These are phyloP conservation scores for Telmatochromis sp. DNA, from an alignment of 2,113 vertebrate species.

Conservation along the genomic window DNA sequence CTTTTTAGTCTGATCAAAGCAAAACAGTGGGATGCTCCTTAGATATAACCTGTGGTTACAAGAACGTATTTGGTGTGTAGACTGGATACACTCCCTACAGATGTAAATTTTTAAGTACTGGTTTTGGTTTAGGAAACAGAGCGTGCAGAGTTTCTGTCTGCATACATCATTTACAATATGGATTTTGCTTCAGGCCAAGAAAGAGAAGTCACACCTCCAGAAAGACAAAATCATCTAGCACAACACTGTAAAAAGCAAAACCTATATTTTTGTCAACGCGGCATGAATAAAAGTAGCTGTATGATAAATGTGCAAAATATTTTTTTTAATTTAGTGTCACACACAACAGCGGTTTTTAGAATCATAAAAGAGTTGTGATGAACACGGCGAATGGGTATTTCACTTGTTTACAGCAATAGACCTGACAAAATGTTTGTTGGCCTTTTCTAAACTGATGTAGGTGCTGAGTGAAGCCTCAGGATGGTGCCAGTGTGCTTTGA, in stretches of 20 bases:
- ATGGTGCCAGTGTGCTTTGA: constrained; percentile 58
- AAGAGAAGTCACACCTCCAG: not conserved
- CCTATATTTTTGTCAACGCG: not conserved
- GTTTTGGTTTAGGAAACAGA: not conserved
- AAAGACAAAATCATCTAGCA: not conserved
- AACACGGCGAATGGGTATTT: not conserved
- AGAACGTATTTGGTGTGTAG: not conserved
- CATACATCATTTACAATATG: not conserved
- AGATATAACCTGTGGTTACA: not conserved
- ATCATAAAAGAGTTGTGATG: not conserved
- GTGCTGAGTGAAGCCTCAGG: constrained; percentile 8
- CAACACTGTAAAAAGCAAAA: not conserved
- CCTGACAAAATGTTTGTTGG: not conserved
- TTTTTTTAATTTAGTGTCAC: not conserved
- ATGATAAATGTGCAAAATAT: not conserved
- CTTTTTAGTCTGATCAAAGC: not conserved
- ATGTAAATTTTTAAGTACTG: not conserved
- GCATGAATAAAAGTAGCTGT: not conserved
- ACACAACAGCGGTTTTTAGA: not conserved
- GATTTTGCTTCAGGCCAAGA: not conserved
- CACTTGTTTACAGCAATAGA: not conserved
- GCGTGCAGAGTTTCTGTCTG: not conserved
- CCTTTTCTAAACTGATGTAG: not conserved
- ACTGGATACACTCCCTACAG: not conserved
- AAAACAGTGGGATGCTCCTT: not conserved